Conservation (phyloP, 2,888 invertebrate genomes). For the Tholera decimalis region DNA sequence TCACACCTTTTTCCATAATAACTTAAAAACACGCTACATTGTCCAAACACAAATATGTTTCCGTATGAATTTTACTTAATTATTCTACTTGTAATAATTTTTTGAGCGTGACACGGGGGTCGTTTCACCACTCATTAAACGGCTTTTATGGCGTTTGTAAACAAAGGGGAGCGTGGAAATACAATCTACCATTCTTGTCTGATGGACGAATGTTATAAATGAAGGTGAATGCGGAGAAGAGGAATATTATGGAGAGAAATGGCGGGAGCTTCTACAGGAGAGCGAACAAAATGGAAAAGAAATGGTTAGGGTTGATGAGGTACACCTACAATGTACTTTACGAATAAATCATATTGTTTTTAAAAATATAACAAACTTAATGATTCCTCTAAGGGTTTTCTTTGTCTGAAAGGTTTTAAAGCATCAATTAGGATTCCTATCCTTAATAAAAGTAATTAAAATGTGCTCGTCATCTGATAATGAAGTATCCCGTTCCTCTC, state of each 20-base stretch:
- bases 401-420: conserved; percentile 13
- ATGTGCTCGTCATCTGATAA: conserved; percentile 16
- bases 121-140: conserved; percentile 63
- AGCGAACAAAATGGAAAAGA: conserved; percentile 11
- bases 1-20: conserved; percentile 51
- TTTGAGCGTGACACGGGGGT: conserved; percentile 49
- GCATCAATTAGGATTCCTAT: conserved; percentile 14
- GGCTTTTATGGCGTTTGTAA: conserved; percentile 58
- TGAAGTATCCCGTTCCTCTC: conserved; percentile 19
- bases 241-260: conserved; percentile 23
- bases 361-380: not conserved
- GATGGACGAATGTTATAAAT: conserved; percentile 52
- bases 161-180: conserved; percentile 38
- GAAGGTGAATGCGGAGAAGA: conserved; percentile 16
- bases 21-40: conserved; percentile 41
- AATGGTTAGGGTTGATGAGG: not conserved
- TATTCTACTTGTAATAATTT: conserved; percentile 55
- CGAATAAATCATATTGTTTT: not conserved
- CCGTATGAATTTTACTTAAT: conserved; percentile 56
- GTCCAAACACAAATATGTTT: conserved; percentile 48
- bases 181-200: conserved; percentile 34
- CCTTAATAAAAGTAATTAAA: conserved; percentile 38
- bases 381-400: not conserved
- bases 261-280: not conserved
- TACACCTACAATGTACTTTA: not conserved